Percentiles rank a stretch among this genome's conserved stretches.
These are phyloP conservation scores for Cladopsammia gracilis DNA, from an alignment of 64 coral and sea anemone genomes.

Conservation along the genomic window DNA sequence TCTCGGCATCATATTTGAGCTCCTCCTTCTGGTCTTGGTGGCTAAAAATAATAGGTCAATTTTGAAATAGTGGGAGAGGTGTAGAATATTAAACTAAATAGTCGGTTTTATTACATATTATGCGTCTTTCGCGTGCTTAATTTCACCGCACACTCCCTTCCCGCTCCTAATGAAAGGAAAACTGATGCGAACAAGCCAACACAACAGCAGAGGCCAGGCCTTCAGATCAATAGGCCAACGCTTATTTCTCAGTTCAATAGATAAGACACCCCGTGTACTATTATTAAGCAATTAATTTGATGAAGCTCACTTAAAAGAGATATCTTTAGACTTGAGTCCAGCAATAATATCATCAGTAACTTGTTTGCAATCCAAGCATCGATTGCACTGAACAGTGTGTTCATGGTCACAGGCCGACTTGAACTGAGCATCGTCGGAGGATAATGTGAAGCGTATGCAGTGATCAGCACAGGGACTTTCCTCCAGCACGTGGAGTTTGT, in stretches of 20 bases:
- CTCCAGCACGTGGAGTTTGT: constrained; percentile 50
- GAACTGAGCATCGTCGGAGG: constrained; percentile 38
- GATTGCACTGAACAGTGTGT: constrained; percentile 48
- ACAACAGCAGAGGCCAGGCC: too few relatives aligned
- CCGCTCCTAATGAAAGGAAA: too few relatives aligned
- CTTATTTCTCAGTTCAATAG: too few relatives aligned
- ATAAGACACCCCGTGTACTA: too few relatives aligned
- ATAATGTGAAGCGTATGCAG: constrained; percentile 52
- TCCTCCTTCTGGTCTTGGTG: constrained; percentile 57
- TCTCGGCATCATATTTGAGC: constrained; percentile 46
- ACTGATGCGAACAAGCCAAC: too few relatives aligned
- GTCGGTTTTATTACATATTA: too few relatives aligned
- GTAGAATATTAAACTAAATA: too few relatives aligned
- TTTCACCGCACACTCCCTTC: too few relatives aligned
- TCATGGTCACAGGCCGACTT: constrained; percentile 51
- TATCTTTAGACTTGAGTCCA: constrained; percentile 4
- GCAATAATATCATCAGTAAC: constrained; percentile 34
- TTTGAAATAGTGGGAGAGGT: too few relatives aligned
- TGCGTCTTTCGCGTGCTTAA: too few relatives aligned
- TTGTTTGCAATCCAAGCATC: constrained; percentile 31
- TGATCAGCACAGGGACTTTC: constrained; percentile 64
- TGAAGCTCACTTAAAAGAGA: constrained; percentile 21
- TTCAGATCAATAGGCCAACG: too few relatives aligned
- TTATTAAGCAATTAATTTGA: neutral
- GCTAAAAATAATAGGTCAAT: neutral